Evolutionary conservation across 2,888 invertebrate genomes (phyloP).

Genomic region (Druceiella hillmani): DNA sequence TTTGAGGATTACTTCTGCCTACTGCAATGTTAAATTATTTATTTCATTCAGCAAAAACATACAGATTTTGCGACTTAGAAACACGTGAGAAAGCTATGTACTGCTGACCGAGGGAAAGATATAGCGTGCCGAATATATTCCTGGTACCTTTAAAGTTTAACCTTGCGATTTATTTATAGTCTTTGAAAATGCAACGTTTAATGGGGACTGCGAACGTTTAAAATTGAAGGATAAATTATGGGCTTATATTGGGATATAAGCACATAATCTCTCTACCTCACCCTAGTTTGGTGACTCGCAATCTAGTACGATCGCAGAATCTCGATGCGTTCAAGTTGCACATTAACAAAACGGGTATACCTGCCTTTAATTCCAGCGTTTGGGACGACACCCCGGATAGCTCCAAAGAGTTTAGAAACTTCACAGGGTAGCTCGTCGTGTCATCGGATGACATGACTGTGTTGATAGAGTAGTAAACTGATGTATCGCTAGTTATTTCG

Average conservation of each 20-base stretch:
- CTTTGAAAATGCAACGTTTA: neutral
- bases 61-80: no score
- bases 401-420: conserved; percentile 26
- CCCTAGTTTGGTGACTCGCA: no score
- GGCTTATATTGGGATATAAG: conserved; percentile 26
- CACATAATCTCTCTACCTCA: conserved; percentile 24
- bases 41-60: no score
- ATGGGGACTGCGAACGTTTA: no score
- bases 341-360: conserved; percentile 21
- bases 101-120: no score
- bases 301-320: conserved; percentile 8
- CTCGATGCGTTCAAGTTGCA: conserved; percentile 22
- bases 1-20: no score
- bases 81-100: no score
- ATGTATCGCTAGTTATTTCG: conserved; percentile 17
- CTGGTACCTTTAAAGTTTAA: neutral
- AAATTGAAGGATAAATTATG: conserved; percentile 21
- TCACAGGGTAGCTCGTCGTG: conserved; percentile 21
- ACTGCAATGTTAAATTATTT: no score
- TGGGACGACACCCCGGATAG: conserved; percentile 23
- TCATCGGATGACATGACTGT: conserved; percentile 19
- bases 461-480: conserved; percentile 20
- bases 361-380: conserved; percentile 18
- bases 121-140: neutral
- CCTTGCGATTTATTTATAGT: neutral